A percentile compares a stretch with the other conserved stretches of the same genome.
Evolutionary conservation across 1,140 invertebrate genomes (phyloP).

Genomic region (Himalopsyche phryganea): DNA sequence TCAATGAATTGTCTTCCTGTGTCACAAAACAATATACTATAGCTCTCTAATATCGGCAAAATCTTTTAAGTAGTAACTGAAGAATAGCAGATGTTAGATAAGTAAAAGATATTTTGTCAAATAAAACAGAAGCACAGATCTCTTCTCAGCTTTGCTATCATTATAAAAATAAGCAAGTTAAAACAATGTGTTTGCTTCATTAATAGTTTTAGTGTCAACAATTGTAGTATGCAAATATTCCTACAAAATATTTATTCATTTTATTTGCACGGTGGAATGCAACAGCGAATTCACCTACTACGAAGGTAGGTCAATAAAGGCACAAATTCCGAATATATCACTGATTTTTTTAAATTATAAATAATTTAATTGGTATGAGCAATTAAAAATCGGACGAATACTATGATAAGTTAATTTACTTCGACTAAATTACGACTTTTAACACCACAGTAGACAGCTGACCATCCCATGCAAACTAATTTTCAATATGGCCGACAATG

Average conservation of each 20-base stretch:
- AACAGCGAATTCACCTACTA: slow-evolving; percentile 50
- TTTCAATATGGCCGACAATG: slow-evolving; percentile 53
- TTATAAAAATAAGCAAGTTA: slow-evolving; percentile 1
- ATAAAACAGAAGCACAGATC: slow-evolving; percentile 7
- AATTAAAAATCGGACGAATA: no score
- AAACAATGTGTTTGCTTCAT: neutral
- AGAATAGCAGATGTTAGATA: slow-evolving; percentile 26
- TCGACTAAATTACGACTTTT: neutral
- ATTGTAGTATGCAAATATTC: neutral
- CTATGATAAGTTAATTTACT: no score
- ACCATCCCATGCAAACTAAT: slow-evolving; percentile 49
- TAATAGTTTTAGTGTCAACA: neutral
- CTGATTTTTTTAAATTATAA: no score
- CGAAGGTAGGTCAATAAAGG: slow-evolving; percentile 41
- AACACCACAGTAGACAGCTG: slow-evolving; percentile 43
- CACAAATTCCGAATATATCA: slow-evolving; percentile 37
- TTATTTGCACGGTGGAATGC: slow-evolving; percentile 51
- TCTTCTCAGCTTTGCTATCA: neutral
- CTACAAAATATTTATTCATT: slow-evolving; percentile 8
- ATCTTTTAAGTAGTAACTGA: slow-evolving; percentile 5
- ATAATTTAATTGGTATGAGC: no score
- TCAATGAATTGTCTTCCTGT: slow-evolving; percentile 30
- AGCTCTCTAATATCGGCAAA: slow-evolving; percentile 3
- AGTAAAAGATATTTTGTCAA: slow-evolving; percentile 16
- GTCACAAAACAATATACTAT: neutral